Evolutionary conservation across 1,140 invertebrate genomes (phyloP), one percentile per base, ranked within the genome.

Genomic region (Drosophila pallidifrons): DNA sequence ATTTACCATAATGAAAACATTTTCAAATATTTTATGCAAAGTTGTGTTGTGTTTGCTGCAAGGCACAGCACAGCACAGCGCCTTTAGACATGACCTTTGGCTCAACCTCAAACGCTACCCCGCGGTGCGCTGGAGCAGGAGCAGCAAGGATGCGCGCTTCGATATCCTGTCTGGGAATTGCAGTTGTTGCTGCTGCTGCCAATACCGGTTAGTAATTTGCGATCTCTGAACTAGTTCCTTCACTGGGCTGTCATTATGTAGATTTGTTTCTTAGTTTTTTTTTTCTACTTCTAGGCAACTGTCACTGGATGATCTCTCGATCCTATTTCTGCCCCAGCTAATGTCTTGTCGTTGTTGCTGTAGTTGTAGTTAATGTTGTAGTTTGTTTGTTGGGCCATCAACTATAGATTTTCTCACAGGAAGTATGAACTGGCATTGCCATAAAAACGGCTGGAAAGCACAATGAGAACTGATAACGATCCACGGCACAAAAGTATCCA

Each of bases 11-110:
- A 89, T 89, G 85, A 89, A 89, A 89, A 89, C 85, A 89, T 89
- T 89, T 88, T 89, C 86, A 89, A 89, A 89, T 85, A 89, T 89
- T 89, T 89, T 89, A 89, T 89, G 85, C 85, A 88, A 83, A 88
- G 85, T 88, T 82, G 71, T 82, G 71, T 67, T 67, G 68, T 57
- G 20, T 67, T 38, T 10, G 66, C 71, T 58, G 45, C 55, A 43
- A 20, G 57, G 41, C 51, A 78, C 20, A 25, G 20, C 20, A 25
- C 20, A 25, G 20, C 20, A 25, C 20, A 25, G 20, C 20, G 72
- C 72, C 83, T 73, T 79, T 10, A 38, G 85, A 83, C 82, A 82
- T 88, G 83, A 88, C 85, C 83, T 88, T 81, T 81, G 71, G 70
- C 75, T 82, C 64, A 73, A 79, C 71, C 52, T 60, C 59, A 74